Percentiles rank a stretch among this genome's conserved stretches.
Conservation (phyloP, 2,113 vertebrate genomes). For the Hypocryptadius cinnamomeus region DNA sequence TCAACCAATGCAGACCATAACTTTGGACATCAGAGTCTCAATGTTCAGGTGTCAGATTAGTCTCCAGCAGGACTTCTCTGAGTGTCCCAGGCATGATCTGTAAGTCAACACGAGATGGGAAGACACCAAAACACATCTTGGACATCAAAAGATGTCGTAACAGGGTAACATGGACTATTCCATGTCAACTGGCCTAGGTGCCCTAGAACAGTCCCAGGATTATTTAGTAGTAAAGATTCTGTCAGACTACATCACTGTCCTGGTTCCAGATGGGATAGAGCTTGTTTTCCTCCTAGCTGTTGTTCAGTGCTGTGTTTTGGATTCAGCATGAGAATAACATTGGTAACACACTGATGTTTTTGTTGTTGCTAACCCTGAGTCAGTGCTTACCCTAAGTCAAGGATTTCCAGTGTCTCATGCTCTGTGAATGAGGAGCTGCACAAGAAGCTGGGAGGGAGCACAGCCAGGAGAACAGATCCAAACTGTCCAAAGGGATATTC, state of each 20-base stretch:
- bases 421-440: background rate
- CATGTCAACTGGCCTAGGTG: background rate
- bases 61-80: background rate
- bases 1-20: background rate
- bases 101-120: background rate
- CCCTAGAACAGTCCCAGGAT: background rate
- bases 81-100: background rate
- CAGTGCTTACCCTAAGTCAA: background rate
- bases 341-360: background rate
- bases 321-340: background rate
- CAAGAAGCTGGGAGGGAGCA: background rate
- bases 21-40: background rate
- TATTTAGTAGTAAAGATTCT: background rate
- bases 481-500: background rate
- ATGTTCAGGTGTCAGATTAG: background rate
- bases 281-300: background rate
- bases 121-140: background rate
- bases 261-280: background rate
- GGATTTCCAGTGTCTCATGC: background rate
- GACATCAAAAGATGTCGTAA: background rate
- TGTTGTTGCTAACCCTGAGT: background rate
- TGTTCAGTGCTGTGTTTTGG: background rate
- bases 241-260: background rate
- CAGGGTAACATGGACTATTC: background rate
- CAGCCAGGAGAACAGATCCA: background rate